Evolutionary conservation across 2,113 vertebrate genomes (phyloP).

Genomic region (Corythornis cristatus): DNA sequence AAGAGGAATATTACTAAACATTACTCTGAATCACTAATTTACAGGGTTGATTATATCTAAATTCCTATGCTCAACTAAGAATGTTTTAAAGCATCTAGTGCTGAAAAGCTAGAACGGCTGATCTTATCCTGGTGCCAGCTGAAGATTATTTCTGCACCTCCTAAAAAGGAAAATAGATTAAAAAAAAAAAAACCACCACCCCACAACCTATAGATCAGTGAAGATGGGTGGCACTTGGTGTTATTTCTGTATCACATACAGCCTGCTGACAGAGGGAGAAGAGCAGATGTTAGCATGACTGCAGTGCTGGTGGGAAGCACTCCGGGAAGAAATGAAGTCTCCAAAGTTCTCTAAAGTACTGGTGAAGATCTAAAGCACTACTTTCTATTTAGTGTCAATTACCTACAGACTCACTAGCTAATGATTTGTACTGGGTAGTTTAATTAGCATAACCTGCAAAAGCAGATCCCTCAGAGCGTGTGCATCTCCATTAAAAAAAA

Average conservation of each 20-base stretch:
- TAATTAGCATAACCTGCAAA: slow-evolving; percentile 7
- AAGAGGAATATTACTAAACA: background rate
- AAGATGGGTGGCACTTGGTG: slow-evolving; percentile 38
- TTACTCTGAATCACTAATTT: slow-evolving; percentile 1
- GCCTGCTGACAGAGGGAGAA: slow-evolving; percentile 45
- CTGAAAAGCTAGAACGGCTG: background rate
- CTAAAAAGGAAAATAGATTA: slow-evolving; percentile 36
- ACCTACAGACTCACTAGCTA: slow-evolving; percentile 17
- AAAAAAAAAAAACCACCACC: background rate
- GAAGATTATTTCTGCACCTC: slow-evolving; percentile 47
- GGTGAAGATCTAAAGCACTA: background rate
- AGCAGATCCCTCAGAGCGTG: background rate
- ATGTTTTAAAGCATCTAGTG: background rate
- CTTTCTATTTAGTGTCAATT: slow-evolving; percentile 1
- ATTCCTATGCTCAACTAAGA: background rate
- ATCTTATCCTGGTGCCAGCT: background rate
- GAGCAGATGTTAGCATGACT: slow-evolving; percentile 60
- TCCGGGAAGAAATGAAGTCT: background rate
- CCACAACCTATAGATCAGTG: background rate
- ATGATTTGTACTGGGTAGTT: background rate
- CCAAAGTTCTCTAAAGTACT: background rate
- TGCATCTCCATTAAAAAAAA: background rate
- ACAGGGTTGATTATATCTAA: background rate
- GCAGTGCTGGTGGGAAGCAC: background rate
- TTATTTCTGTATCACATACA: slow-evolving; percentile 40